Base-by-base conservation (phyloP, 2,888 invertebrate genomes). In the Philonicus albiceps region DNA sequence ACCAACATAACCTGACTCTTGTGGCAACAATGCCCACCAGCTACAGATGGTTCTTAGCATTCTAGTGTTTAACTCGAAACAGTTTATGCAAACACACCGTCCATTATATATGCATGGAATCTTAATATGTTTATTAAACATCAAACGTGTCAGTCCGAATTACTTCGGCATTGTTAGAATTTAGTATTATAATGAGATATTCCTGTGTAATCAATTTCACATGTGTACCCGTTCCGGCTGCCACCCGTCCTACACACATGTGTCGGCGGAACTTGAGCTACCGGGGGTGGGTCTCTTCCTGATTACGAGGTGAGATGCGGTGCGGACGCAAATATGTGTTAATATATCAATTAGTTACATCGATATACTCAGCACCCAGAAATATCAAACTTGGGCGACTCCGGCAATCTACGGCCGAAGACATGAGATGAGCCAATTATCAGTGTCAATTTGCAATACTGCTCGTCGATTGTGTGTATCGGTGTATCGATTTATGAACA, bases 71-170 rank as follows among this genome's bases (percentile, higher is more conserved):
- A 83, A 83, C 64, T 83, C 55, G 83, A 75, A 76, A 83, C 78
- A 88, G 87, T 87, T 89, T 87, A 88, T 88, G 89, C 87, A 89
- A 88, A 88, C 88, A 87, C 49, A 86, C 81, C 84, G 85, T 40
- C 85, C 86, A 88, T 87, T 88, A 88, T 78, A 84, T 89, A 89
- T 89, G 87, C 89, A 89, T 89, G 88, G 88, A 88, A 88, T 89
- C 88, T 87, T 87, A 88, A 88, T 86, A 86, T 88, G 88, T 88
- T 89, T 89, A 88, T 86, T 88, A 87, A 88, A 88, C 89, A 88
- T 88, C 88, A 89, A 85, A 88, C 88, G 88, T 88, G 88, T 89
- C 88, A 88, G 88, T 75, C 87, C 87, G 88, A 87, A 86, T 88
- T 89, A 89, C 87, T 88, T 86, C 49, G 80, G 86, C 85, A 87